Evolutionary conservation across 2,113 vertebrate genomes (phyloP).

Genomic region (Colius striatus): DNA sequence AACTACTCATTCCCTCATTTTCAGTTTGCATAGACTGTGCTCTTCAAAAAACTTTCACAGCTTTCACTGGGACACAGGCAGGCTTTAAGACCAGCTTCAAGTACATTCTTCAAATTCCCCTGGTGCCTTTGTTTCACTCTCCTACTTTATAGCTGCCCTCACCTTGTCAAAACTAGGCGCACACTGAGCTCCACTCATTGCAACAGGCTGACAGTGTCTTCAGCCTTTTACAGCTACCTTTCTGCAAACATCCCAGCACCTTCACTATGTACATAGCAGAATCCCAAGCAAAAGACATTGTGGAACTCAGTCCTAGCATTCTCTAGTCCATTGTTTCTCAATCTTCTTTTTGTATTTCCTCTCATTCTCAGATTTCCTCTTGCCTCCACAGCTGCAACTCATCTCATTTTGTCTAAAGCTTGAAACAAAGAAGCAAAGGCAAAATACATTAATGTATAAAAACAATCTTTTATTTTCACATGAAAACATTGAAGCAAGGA

Average conservation of each 20-base stretch:
- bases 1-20: not conserved
- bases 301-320: not conserved
- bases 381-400: not conserved
- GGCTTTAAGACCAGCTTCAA: not conserved
- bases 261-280: not conserved
- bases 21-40: not conserved
- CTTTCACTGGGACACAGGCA: not conserved
- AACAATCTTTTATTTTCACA: slow-evolving; percentile 46
- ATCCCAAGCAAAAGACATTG: not conserved
- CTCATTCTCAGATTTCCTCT: not conserved
- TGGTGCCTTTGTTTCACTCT: not conserved
- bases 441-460: not conserved
- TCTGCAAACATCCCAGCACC: not conserved
- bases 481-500: not conserved
- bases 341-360: not conserved
- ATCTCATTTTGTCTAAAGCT: not conserved
- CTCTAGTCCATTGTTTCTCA: not conserved
- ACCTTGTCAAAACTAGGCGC: not conserved
- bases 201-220: not conserved
- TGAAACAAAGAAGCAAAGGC: not conserved
- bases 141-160: not conserved
- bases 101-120: not conserved
- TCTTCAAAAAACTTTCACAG: not conserved
- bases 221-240: not conserved
- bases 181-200: not conserved